Evolutionary conservation across 2,888 invertebrate genomes (phyloP), one percentile per base, ranked within the genome.

Genomic region (Cyaniris semiargus): DNA sequence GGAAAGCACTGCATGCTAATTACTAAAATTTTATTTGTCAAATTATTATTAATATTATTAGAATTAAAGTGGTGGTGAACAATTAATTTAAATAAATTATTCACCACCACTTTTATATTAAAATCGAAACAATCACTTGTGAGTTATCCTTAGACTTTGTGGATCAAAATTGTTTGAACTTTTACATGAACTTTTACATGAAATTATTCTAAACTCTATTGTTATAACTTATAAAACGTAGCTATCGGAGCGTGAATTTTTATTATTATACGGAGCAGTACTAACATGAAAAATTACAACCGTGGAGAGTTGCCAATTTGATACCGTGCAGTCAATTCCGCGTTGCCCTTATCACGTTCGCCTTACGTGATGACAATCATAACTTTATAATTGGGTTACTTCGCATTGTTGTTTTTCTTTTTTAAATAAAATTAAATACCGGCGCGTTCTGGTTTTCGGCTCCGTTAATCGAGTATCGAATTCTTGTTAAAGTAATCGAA

Each of bases 401-500:
- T 31, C 27, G 27, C 18, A 66, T 66, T 31, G 66, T 31, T 66
- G 27, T 66, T 66, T 66, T 21, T 23, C 23, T 60, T 13, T 60
- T 66, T 66, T 5, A 15, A 66, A 66, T 27, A 27, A 66, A 31
- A 31, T 27, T 66, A 18, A 66, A 66, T 66, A 66, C 23, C 66
- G 27, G 66, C 66, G 27, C 66, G 27, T 18, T 66, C 66, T 66
- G 66, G 66, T 66, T 66, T 66, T 66, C 66, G 27, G 66, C 66
- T 66, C 66, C 21, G 66, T 27, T 66, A 18, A 66, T 27, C 66
- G 66, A 66, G 66, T 31, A 66, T 66, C 66, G 66, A 53, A 74
- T 48, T 48, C 34, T 38, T 21, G 60, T 60, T 60, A 66, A 60
- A 23, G 60, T 76, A 76, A 66, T 66, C 38, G 76, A 76, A 44